Evolutionary conservation across 2,888 invertebrate species (phyloP).

Genomic region (Erebia ligea): DNA sequence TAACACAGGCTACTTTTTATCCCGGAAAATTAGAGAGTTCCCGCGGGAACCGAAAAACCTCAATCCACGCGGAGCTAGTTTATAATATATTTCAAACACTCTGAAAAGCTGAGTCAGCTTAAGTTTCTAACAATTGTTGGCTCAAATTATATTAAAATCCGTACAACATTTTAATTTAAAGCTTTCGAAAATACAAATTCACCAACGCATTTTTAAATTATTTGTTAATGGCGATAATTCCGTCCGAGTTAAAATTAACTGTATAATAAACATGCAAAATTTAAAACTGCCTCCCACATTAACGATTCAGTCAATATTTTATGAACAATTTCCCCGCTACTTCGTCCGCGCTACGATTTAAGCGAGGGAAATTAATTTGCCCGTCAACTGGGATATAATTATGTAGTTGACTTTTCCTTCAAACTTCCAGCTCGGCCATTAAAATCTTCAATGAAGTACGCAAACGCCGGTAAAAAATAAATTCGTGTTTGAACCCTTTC

Average conservation of each 20-base stretch:
- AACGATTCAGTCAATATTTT: constrained; percentile 16
- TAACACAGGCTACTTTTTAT: no score
- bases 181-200: not conserved
- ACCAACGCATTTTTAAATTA: not conserved
- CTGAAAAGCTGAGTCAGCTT: no score
- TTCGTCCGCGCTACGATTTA: not conserved
- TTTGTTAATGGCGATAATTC: not conserved
- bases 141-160: no score
- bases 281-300: constrained; percentile 8
- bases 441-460: constrained; percentile 9
- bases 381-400: constrained; percentile 12
- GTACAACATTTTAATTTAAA: not conserved
- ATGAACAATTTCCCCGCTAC: constrained; percentile 13
- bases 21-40: no score
- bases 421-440: constrained; percentile 14
- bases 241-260: not conserved
- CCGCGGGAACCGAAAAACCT: no score
- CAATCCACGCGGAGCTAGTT: no score
- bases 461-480: constrained; percentile 3
- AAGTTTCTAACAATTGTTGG: no score
- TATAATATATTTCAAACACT: no score
- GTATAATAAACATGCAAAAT: not conserved
- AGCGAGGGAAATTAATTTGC: constrained; percentile 20
- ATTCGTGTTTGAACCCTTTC: not conserved
- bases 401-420: constrained; percentile 23